These are phyloP conservation scores for Nycticryphes semicollaris DNA, from an alignment of 2,113 vertebrate genomes.

Conservation along the genomic window DNA sequence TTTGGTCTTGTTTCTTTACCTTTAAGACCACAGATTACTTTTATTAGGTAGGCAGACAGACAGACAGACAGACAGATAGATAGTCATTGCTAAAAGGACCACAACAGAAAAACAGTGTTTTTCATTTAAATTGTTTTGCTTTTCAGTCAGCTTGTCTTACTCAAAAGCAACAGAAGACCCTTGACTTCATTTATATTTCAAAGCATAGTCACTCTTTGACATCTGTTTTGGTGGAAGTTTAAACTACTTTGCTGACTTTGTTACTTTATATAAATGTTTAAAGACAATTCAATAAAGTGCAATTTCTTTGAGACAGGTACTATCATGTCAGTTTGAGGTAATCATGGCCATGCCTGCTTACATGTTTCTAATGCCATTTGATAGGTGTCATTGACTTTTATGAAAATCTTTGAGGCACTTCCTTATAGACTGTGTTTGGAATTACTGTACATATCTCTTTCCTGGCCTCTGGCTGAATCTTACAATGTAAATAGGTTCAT, in stretches of 20 bases:
- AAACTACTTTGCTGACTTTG: conserved; percentile 60
- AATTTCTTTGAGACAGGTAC: conserved; percentile 72
- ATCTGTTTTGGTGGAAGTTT: conserved; percentile 71
- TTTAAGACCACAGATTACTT: conserved; percentile 48
- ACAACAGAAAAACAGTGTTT: conserved; percentile 68
- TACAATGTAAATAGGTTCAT: conserved; percentile 73
- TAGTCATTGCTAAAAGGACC: conserved; percentile 61
- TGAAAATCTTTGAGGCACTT: conserved; percentile 69
- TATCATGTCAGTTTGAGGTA: conserved; percentile 69
- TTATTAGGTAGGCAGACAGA: conserved; percentile 41
- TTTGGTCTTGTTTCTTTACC: neutral
- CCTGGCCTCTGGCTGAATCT: conserved; percentile 71
- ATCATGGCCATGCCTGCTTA: conserved; percentile 59
- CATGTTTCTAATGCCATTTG: conserved; percentile 74
- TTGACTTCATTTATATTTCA: conserved; percentile 74
- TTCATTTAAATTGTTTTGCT: conserved; percentile 70
- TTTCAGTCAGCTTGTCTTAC: conserved; percentile 71
- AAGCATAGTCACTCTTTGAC: conserved; percentile 66
- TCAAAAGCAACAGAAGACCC: conserved; percentile 72
- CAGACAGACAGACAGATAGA: conserved; percentile 52
- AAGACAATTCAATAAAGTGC: conserved; percentile 61
- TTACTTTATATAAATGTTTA: conserved; percentile 66
- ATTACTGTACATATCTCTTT: conserved; percentile 73
- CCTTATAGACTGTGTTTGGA: conserved; percentile 69
- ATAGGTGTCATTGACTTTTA: conserved; percentile 67